A percentile compares a stretch with the other conserved stretches of the same genome.
phyloP scores from a whole-genome alignment of 2,797 vertebrate species.

The Acanthurus lineatus region DNA sequence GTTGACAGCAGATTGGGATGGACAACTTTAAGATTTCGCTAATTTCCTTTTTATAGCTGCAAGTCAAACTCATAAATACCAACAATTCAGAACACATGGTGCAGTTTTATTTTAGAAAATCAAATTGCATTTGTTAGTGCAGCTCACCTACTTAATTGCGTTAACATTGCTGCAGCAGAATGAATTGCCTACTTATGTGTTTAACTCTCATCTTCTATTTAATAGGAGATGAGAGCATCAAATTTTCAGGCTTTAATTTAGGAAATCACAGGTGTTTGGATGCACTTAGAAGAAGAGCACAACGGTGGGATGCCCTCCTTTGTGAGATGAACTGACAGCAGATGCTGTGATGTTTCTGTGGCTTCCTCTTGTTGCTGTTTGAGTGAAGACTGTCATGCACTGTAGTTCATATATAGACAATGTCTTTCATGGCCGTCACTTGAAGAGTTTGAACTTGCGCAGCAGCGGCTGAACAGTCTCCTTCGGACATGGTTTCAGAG shows the following conservation, averaged over 20 bases:
- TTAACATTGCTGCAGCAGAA: background rate
- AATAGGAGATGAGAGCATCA: background rate
- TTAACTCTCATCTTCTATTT: background rate
- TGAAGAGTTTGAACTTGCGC: constrained; percentile 92
- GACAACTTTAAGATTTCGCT: too few species aligned
- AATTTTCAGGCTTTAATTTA: constrained; percentile 12
- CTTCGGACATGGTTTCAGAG: constrained; percentile 91
- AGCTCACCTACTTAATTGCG: background rate
- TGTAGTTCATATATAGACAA: fast-evolving
- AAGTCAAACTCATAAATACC: too few species aligned
- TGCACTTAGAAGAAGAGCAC: background rate
- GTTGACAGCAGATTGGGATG: too few species aligned
- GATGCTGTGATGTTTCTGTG: background rate
- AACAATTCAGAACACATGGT: background rate
- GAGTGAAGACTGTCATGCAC: background rate
- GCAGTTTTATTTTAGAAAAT: background rate
- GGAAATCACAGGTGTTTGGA: background rate
- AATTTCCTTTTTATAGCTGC: too few species aligned
- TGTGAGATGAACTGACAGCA: background rate
- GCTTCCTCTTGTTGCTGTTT: background rate
- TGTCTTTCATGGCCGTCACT: constrained; percentile 73
- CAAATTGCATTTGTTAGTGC: background rate
- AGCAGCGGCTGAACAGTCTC: constrained; percentile 89
- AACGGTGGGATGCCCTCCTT: background rate
- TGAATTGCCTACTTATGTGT: background rate